phyloP scores from a whole-genome alignment of 2,797 vertebrate genomes.

The Megaceryle alcyon region DNA sequence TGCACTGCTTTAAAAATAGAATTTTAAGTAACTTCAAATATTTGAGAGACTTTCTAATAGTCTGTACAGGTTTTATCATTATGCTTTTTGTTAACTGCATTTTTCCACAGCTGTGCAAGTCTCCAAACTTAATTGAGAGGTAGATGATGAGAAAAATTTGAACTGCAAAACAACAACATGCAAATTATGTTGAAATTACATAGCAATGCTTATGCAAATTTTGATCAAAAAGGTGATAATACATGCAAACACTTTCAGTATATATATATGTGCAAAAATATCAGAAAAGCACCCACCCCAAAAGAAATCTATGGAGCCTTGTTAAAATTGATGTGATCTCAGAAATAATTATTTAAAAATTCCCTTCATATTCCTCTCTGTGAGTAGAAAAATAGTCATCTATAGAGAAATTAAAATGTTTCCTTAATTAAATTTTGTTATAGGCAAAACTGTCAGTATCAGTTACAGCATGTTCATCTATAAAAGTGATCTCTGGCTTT shows the following conservation, averaged over 20 bases:
- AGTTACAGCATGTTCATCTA: not conserved
- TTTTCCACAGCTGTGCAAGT: not conserved
- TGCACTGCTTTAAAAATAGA: not conserved
- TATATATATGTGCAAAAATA: not conserved
- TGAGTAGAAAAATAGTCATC: constrained; percentile 60
- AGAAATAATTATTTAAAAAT: constrained; percentile 30
- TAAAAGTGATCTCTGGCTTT: not conserved
- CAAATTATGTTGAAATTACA: constrained; percentile 21
- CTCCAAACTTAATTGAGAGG: constrained; percentile 44
- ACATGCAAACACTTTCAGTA: not conserved
- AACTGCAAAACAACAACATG: constrained; percentile 15
- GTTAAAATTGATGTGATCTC: not conserved
- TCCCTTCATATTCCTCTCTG: constrained; percentile 23
- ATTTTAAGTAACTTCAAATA: not conserved
- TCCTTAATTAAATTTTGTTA: not conserved
- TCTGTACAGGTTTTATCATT: not conserved
- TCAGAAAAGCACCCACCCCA: not conserved
- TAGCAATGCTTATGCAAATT: not conserved
- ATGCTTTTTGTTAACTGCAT: not conserved
- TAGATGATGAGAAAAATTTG: constrained; percentile 30
- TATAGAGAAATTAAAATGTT: constrained; percentile 28
- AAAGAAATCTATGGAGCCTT: not conserved
- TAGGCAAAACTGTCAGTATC: not conserved
- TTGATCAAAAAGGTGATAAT: not conserved
- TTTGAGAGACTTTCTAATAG: not conserved